Evolutionary conservation across 1,140 invertebrate species (phyloP), one percentile per base, ranked within the genome.

Genomic region (Drosophila bifasciata): DNA sequence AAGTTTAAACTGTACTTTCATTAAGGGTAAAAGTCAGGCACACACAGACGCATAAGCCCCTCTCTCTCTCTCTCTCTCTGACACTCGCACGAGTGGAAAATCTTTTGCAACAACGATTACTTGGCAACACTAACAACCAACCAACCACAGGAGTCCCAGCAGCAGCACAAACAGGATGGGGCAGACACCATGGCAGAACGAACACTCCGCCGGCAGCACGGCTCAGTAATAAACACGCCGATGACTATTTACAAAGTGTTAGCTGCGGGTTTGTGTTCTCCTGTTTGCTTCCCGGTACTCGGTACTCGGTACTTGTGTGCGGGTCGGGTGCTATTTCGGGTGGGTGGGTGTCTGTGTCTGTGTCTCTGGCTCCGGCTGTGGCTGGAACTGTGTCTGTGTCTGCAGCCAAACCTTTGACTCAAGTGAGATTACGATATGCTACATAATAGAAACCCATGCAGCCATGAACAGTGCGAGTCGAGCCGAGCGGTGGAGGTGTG

Each of bases 391-490:
- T 74, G 70, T 68, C 19, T 21, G 28, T 28, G 28, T 28, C 66
- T 49, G 68, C 67, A 53, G 70, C 77, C 66, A 77, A 88, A 86
- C 77, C 77, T 85, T 85, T 85, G 83, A 88, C 83, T 85, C 77
- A 64, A 78, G 83, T 62, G 69, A 75, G 81, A 81, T 85, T 85
- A 81, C 77, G 77, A 71, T 80, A 77, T 77, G 73, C 77, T 77
- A 86, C 77, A 81, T 61, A 74, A 83, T 70, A 71, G 75, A 63
- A 84, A 75, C 69, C 21, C 79, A 83, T 72, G 79, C 69, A 83
- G 56, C 69, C 79, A 55, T 74, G 76, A 75, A 68, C 49, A 25
- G 59, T 50, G 40, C 40, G 32, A 36, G 28, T 16, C 28, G 50
- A 16, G 44, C 60, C 61, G 44, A 28, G 40, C 46, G 25, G 40